phyloP scores from a whole-genome alignment of 64 coral and sea anemone genomes.

The Stichodactyla helianthus region DNA sequence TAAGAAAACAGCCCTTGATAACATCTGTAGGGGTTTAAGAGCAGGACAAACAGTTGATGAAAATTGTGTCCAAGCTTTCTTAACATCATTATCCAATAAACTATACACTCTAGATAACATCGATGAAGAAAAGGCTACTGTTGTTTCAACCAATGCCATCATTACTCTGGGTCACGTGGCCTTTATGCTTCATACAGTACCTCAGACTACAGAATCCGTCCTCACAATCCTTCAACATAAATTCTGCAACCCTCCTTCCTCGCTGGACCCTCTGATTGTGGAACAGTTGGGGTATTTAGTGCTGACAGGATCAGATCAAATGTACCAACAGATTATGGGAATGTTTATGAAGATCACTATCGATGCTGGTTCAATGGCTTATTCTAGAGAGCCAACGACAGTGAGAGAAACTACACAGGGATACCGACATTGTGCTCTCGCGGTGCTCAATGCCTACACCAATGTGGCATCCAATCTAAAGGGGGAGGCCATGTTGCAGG shows the following conservation, averaged over 20 bases:
- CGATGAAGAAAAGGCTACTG: slow-evolving; percentile 53
- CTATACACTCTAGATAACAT: slow-evolving; percentile 67
- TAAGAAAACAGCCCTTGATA: slow-evolving; percentile 68
- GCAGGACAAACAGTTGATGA: slow-evolving; percentile 59
- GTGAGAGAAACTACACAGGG: slow-evolving; percentile 86
- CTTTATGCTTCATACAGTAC: slow-evolving; percentile 69
- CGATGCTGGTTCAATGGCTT: slow-evolving; percentile 88
- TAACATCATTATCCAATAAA: slow-evolving; percentile 77
- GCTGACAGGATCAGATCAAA: slow-evolving; percentile 83
- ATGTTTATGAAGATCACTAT: slow-evolving; percentile 98
- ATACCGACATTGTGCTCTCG: slow-evolving; percentile 91
- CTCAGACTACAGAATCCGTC: slow-evolving; percentile 77
- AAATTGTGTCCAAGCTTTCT: slow-evolving; percentile 72
- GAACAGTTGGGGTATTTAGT: slow-evolving; percentile 75
- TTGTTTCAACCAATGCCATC: slow-evolving; percentile 82
- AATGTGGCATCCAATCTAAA: slow-evolving; percentile 74
- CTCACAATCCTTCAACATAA: slow-evolving; percentile 80
- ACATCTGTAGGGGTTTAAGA: slow-evolving; percentile 76
- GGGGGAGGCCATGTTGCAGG: slow-evolving; percentile 71
- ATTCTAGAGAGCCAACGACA: slow-evolving; percentile 67
- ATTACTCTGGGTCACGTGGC: slow-evolving; percentile 83
- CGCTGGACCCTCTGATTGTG: slow-evolving; percentile 91
- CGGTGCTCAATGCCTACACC: slow-evolving; percentile 84
- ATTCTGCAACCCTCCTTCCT: slow-evolving; percentile 88
- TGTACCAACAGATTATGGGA: slow-evolving; percentile 89